Conservation (phyloP, 1,140 invertebrate genomes). For the Sitobion miscanthi region DNA sequence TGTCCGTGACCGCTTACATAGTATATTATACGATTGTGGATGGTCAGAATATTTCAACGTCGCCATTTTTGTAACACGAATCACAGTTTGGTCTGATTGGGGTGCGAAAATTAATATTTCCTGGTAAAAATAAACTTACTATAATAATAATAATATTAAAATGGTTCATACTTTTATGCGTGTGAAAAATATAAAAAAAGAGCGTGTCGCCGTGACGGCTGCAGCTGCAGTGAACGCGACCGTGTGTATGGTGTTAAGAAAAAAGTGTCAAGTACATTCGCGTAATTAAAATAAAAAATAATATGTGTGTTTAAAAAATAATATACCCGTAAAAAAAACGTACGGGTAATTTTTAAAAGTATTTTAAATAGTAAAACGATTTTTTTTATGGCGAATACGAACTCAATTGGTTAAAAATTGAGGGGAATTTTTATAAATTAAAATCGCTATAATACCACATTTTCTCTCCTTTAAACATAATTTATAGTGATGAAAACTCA, state of each 20-base stretch:
- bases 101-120: not conserved
- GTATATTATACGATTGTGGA: not conserved
- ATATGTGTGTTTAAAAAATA: not conserved
- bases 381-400: not conserved
- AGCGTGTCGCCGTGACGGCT: not conserved
- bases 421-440: not conserved
- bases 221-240: not conserved
- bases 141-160: not conserved
- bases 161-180: not conserved
- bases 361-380: not conserved
- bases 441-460: not conserved
- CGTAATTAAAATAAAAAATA: not conserved
- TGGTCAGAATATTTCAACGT: not conserved
- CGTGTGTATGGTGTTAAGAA: not conserved
- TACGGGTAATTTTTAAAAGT: not conserved
- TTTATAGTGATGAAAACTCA: not conserved
- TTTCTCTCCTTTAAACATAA: not conserved
- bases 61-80: not conserved
- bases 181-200: not conserved
- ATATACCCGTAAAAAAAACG: not conserved
- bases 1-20: not conserved
- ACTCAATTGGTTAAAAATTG: not conserved
- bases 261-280: slow-evolving; percentile 2
- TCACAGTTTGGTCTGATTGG: not conserved
- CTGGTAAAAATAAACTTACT: not conserved